Base-by-base conservation (phyloP, 1,140 invertebrate species). In the Lepidostoma basale region DNA sequence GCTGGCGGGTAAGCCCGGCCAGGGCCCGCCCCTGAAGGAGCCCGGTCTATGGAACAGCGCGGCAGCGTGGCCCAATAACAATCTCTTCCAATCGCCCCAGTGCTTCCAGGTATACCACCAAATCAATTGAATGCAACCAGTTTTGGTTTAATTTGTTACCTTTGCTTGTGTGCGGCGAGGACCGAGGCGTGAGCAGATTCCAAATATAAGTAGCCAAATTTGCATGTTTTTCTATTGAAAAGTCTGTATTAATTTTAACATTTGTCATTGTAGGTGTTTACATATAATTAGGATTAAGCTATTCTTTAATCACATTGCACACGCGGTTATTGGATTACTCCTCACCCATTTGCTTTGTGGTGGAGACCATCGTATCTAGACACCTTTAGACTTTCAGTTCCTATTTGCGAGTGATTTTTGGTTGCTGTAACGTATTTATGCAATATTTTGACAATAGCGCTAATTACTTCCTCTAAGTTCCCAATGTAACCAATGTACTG, bases 61-160 rank as follows among this genome's bases (percentile, higher is more conserved):
- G 10, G 52, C 72, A 1, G 54, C 72, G 42, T 83, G 81, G 81
- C 78, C 76, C 68, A 74, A 70, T 49, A 71, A 79, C 47, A 73
- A 74, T 56, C 75, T 82, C 8, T 83, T 83, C 75, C 80, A 76
- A 74, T 80, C 81, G 49, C 81, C 81, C 71, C 76, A 81, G 60
- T 83, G 82, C 76, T 83, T 79, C 74, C 82, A 83, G 82, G 82
- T 83, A 83, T 83, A 81, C 77, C 82, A 83, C 78, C 82, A 83
- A 77, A 83, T 81, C 75, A 83, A 83, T 80, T 83, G 79, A 66
- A 70, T 64, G 63, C 58, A 52, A 39, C 58, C 44, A 22, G 56
- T 59, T 58, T 59, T 56, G 59, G 23, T 52, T 52, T 52, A 25
- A 42, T 66, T 56, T 66, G 63, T 66, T 66, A 30, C 49, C 9